Evolutionary conservation across 2,888 invertebrate species (phyloP).

Genomic region (Xestoiulus laeticollis): DNA sequence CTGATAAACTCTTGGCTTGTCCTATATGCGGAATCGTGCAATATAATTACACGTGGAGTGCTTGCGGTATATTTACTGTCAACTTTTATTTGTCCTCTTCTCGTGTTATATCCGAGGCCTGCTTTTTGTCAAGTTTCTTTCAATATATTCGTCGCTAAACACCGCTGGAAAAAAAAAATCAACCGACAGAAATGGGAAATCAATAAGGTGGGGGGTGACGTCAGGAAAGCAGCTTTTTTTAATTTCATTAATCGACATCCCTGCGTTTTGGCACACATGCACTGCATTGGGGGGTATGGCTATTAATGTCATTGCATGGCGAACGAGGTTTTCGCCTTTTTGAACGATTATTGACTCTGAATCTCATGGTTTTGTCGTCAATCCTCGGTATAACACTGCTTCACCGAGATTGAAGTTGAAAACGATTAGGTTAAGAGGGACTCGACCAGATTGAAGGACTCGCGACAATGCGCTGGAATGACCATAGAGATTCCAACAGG

Average conservation of each 20-base stretch:
- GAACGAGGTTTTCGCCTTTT: not conserved
- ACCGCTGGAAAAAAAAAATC: not conserved
- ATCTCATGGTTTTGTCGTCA: not conserved
- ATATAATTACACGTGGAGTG: not conserved
- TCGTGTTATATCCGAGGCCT: not conserved
- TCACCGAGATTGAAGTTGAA: not conserved
- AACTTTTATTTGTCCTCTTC: not conserved
- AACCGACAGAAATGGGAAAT: not conserved
- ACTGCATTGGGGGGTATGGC: not conserved
- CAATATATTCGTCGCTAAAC: not conserved
- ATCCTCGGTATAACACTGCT: not conserved
- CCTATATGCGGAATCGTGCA: not conserved
- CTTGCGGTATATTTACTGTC: not conserved
- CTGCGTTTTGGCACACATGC: not conserved
- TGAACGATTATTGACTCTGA: not conserved
- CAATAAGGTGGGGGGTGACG: not conserved
- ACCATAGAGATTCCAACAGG: not conserved
- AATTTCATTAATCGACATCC: not conserved
- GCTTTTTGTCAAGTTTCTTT: not conserved
- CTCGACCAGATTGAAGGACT: not conserved
- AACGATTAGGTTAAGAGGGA: constrained; percentile 1
- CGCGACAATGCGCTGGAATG: not conserved
- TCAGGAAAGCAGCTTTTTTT: not conserved
- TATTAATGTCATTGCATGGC: not conserved
- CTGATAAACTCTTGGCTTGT: not conserved